Conservation (phyloP, 2,797 vertebrate genomes). For the Chrosomus eos region DNA sequence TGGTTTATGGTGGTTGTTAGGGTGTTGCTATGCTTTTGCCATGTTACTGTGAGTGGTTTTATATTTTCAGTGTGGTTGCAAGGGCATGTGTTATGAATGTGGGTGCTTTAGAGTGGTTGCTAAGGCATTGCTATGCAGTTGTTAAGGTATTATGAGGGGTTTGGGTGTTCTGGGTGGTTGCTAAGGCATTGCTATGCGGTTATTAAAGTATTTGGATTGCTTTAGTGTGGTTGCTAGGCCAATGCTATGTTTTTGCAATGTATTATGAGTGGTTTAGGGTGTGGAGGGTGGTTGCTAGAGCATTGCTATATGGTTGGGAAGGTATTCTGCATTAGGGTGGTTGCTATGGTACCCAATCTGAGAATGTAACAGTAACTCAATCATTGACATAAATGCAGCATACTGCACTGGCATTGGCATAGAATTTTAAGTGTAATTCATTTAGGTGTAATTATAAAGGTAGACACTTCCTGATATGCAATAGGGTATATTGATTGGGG, state of each 20-base stretch:
- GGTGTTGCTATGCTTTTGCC: not conserved
- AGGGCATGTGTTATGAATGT: not conserved
- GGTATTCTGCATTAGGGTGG: not conserved
- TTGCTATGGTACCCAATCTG: not conserved
- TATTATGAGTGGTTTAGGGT: not conserved
- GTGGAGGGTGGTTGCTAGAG: not conserved
- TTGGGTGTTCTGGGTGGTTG: not conserved
- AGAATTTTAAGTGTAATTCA: constrained; percentile 7
- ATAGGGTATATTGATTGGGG: constrained; percentile 16
- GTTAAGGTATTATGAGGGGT: not conserved
- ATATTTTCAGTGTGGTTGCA: not conserved
- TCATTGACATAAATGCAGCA: constrained; percentile 16
- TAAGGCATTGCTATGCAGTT: not conserved
- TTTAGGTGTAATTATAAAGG: constrained; percentile 13
- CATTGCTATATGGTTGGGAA: not conserved
- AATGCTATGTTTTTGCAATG: not conserved
- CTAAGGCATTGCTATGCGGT: not conserved
- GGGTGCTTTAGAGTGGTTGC: not conserved
- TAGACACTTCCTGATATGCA: not conserved
- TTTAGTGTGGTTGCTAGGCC: not conserved
- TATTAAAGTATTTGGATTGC: not conserved
- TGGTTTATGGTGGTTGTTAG: not conserved
- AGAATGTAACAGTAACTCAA: constrained; percentile 17
- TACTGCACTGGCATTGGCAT: constrained; percentile 14
- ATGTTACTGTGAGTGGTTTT: not conserved